Conservation (phyloP, 35 echinoderm and acorn worm genomes). For the Nesometra sesokonis region DNA sequence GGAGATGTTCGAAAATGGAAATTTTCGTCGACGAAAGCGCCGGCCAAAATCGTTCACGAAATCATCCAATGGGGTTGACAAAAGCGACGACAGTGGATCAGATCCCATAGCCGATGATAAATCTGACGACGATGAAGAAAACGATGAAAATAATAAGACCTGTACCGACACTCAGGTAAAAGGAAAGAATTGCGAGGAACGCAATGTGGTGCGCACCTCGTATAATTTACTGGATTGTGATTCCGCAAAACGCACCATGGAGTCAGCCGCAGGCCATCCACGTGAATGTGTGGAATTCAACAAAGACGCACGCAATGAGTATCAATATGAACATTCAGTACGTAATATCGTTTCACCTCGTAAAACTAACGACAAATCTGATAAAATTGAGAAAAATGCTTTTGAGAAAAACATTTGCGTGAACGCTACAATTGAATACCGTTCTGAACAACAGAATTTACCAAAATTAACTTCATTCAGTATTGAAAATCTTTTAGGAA, state of each 20-base stretch:
- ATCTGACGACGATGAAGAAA: background rate
- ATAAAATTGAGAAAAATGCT: background rate
- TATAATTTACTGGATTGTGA: background rate
- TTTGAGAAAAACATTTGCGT: background rate
- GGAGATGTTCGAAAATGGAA: slow-evolving; percentile 99
- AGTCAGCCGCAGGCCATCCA: too few species aligned
- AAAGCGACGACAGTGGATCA: slow-evolving; percentile 1
- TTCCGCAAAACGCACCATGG: too few species aligned
- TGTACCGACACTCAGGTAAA: background rate
- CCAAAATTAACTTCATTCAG: background rate
- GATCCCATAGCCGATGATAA: background rate
- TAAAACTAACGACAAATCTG: too few species aligned
- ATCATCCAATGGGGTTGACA: slow-evolving; percentile 5
- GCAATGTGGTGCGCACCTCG: background rate
- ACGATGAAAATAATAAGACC: background rate
- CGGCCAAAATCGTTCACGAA: slow-evolving; percentile 52
- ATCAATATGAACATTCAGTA: too few species aligned
- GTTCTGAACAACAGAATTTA: background rate
- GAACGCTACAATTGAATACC: background rate
- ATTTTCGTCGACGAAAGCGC: slow-evolving; percentile 87
- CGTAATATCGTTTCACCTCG: too few species aligned
- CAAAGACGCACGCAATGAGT: too few species aligned
- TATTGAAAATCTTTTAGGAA: background rate
- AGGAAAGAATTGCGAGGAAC: background rate
- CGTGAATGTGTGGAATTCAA: too few species aligned